Percentiles rank a stretch among this genome's conserved stretches.
phyloP scores from a whole-genome alignment of 2,888 invertebrate genomes.

The Neocrepidodera transversa region DNA sequence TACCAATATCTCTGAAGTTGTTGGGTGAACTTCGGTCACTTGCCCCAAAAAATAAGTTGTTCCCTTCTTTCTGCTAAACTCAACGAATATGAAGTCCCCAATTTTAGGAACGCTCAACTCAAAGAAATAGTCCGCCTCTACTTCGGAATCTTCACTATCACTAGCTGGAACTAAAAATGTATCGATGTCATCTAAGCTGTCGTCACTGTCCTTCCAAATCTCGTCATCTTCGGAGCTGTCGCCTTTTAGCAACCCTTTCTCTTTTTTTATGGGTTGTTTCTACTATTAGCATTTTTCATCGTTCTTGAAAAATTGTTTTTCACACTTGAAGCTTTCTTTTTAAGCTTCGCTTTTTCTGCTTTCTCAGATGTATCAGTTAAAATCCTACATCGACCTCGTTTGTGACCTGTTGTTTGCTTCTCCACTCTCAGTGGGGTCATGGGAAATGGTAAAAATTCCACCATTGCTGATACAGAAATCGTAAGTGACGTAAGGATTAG shows the following conservation, averaged over 20 bases:
- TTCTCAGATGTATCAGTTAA: background rate
- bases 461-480: background rate
- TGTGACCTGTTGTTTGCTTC: no score
- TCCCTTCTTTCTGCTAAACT: background rate
- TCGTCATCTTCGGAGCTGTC: no score
- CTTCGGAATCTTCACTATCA: background rate
- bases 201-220: no score
- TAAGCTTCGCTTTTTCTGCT: background rate
- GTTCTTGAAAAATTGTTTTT: background rate
- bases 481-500: no score
- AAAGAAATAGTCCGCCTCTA: background rate
- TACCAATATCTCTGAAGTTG: background rate
- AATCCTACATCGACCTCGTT: background rate
- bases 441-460: background rate
- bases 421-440: background rate
- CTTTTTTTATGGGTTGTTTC: no score
- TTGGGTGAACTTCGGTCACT: background rate
- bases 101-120: no score
- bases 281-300: no score
- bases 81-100: background rate
- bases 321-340: background rate
- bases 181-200: background rate
- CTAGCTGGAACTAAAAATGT: background rate
- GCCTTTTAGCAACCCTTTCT: no score
- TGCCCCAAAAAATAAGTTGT: background rate